phyloP scores from a whole-genome alignment of 2,888 invertebrate genomes.

The Nasonia oneida region DNA sequence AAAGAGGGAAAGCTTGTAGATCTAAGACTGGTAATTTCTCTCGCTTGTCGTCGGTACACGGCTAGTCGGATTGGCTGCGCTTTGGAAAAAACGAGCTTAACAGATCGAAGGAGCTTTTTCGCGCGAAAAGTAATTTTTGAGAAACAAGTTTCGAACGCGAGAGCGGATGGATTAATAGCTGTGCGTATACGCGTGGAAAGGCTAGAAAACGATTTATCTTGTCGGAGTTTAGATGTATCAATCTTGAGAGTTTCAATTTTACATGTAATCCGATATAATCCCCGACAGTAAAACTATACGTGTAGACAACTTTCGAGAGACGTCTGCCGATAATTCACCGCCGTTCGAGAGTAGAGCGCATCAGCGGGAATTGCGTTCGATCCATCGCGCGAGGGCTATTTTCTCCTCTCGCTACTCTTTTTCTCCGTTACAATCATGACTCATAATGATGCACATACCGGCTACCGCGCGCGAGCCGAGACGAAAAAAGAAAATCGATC shows the following conservation, averaged over 20 bases:
- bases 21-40: not conserved
- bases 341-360: no score
- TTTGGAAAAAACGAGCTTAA: not conserved
- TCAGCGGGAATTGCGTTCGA: no score
- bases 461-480: not conserved
- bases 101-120: not conserved
- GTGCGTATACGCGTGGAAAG: not conserved
- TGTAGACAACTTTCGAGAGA: not conserved
- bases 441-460: not conserved
- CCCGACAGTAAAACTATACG: not conserved
- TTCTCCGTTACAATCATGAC: not conserved
- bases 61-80: not conserved
- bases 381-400: not conserved
- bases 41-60: not conserved
- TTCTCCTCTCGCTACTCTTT: not conserved
- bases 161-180: not conserved
- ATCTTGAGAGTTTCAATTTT: constrained; percentile 8
- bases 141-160: constrained; percentile 1
- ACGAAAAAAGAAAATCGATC: not conserved
- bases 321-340: not conserved
- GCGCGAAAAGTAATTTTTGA: not conserved
- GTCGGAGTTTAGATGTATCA: not conserved
- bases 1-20: not conserved
- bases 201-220: constrained; percentile 14
- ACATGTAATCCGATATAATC: not conserved